Base-by-base conservation (phyloP, 2,888 invertebrate genomes). In the Drosophila siamana region DNA sequence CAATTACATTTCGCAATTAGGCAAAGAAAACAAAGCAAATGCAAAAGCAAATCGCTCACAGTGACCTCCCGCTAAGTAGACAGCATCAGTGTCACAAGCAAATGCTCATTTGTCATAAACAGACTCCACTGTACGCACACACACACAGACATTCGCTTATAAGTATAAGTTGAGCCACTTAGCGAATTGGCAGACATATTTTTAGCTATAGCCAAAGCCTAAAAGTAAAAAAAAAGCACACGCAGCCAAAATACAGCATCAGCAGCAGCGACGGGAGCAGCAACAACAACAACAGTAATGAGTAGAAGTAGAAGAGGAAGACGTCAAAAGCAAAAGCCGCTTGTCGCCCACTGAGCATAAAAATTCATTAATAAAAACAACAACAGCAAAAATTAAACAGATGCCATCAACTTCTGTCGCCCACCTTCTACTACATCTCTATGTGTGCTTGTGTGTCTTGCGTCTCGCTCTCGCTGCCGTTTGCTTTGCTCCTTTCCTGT, bases 171-270 rank as follows among this genome's bases (percentile, higher is more conserved):
- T 76, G 80, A 83, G 86, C 80, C 86, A 82, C 82, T 82, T 82
- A 83, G 73, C 76, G 76, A 78, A 80, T 86, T 86, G 82, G 84
- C 84, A 65, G 86, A 78, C 83, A 86, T 83, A 86, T 83, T 83
- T 83, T 86, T 83, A 82, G 70, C 57, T 43, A 66, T 69, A 57
- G 82, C 71, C 74, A 61, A 69, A 75, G 78, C 78, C 80, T 62
- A 73, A 73, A 82, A 73, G 80, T 76, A 33, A 33, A 33, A 33
- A 28, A 30, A 64, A 76, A 73, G 63, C 75, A 69, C 72, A 76
- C 63, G 65, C 75, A 60, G 69, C 76, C 68, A 73, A 68, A 75
- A 57, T 57, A 47, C 59, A 46, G 51, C 59, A 50, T 5, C 46
- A 60, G 19, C 16, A 33, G 50, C 41, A 19, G 19, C n/a, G n/a